Percentiles rank a stretch among this genome's conserved stretches.
These are phyloP conservation scores for Archegozetes longisetosus DNA, from an alignment of 1,140 invertebrate species.

Conservation along the genomic window DNA sequence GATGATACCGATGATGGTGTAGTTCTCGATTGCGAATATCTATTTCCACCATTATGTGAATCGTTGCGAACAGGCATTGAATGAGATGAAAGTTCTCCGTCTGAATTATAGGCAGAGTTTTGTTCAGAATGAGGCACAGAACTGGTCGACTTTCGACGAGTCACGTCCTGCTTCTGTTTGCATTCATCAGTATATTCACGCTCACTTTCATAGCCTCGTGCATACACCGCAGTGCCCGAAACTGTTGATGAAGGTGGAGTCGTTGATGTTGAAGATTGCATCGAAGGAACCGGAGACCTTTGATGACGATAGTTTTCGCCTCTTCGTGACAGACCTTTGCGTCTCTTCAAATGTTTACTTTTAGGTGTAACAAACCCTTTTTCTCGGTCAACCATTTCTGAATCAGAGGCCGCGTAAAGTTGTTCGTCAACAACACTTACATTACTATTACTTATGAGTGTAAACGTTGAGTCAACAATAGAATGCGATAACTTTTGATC, in stretches of 20 bases:
- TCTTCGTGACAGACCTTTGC: not conserved
- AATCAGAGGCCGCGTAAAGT: conserved; percentile 5
- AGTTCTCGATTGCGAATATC: not conserved
- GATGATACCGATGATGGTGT: not conserved
- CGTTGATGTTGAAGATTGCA: not conserved
- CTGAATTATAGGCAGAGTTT: not conserved
- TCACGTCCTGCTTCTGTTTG: not conserved
- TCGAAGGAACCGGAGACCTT: not conserved
- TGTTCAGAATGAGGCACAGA: not conserved
- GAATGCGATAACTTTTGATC: not conserved
- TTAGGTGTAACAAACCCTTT: conserved; percentile 8
- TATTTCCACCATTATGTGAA: not conserved
- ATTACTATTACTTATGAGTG: not conserved
- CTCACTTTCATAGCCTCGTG: conserved; percentile 10
- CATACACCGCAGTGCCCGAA: not conserved
- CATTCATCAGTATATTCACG: not conserved
- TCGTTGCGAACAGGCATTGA: not conserved
- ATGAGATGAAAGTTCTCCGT: conserved; percentile 4
- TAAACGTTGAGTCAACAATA: not conserved
- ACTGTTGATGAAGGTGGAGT: not conserved
- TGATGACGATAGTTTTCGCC: not conserved
- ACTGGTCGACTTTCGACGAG: not conserved
- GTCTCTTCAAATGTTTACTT: conserved; percentile 1
- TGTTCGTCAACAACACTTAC: not conserved
- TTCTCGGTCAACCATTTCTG: conserved; percentile 9